Percentiles rank a stretch among this genome's conserved stretches.
phyloP scores from a whole-genome alignment of 2,797 vertebrate genomes.

The Chelmon rostratus region DNA sequence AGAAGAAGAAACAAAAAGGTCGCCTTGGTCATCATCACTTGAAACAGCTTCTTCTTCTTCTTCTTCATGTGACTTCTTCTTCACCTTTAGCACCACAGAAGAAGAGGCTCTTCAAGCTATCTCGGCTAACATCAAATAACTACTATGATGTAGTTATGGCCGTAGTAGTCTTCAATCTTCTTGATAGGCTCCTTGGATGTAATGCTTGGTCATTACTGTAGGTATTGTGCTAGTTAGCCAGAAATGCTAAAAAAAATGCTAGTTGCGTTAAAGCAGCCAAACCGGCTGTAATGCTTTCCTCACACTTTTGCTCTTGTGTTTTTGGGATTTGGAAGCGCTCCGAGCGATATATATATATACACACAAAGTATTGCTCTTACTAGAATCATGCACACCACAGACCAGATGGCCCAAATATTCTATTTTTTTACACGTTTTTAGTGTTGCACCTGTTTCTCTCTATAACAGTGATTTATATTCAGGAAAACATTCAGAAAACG shows the following conservation, averaged over 20 bases:
- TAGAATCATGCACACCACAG: background rate
- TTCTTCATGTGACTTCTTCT: no score
- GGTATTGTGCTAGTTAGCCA: background rate
- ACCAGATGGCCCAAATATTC: slow-evolving; percentile 19
- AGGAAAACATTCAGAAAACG: slow-evolving; percentile 4
- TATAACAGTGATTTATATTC: background rate
- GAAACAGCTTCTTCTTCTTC: no score
- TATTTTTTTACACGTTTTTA: background rate
- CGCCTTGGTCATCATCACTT: no score
- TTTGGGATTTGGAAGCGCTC: background rate
- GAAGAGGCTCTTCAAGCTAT: background rate
- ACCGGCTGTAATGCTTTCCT: background rate
- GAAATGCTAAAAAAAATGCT: background rate
- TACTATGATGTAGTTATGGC: no score
- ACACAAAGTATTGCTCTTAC: background rate
- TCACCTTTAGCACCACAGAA: background rate
- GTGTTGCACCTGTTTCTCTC: slow-evolving; percentile 15
- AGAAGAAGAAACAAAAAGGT: no score
- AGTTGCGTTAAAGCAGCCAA: background rate
- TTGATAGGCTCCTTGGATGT: background rate
- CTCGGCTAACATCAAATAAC: no score
- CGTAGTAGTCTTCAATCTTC: background rate
- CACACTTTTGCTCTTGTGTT: background rate
- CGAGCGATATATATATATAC: slow-evolving; percentile 11
- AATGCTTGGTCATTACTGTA: background rate